A percentile compares a stretch with the other conserved stretches of the same genome.
These are phyloP conservation scores for Phyllostomus discolor DNA, from an alignment of 2,113 vertebrate genomes.

Conservation along the genomic window DNA sequence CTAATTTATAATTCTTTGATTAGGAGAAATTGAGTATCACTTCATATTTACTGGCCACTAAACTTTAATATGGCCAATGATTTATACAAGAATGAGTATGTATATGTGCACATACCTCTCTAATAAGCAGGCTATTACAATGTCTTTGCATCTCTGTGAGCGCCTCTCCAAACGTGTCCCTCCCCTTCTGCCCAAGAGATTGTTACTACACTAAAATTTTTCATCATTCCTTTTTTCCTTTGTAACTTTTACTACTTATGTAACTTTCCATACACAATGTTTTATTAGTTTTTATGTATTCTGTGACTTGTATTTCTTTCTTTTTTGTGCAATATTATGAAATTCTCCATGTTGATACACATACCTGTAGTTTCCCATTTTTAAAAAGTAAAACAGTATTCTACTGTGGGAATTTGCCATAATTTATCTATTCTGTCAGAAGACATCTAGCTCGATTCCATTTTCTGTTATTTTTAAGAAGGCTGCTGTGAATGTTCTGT, in stretches of 20 bases:
- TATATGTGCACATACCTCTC: too few species aligned
- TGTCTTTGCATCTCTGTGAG: neutral
- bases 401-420: neutral
- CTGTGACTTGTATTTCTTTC: neutral
- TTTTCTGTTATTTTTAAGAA: neutral
- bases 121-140: neutral
- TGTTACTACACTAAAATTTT: neutral
- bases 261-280: neutral
- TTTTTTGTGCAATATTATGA: neutral
- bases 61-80: neutral
- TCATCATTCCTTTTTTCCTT: neutral
- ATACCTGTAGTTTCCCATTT: neutral
- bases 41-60: neutral
- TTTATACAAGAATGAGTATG: neutral
- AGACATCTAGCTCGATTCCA: neutral
- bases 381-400: neutral
- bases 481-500: neutral
- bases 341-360: neutral
- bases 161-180: neutral
- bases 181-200: neutral
- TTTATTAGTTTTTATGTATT: neutral
- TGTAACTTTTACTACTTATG: neutral
- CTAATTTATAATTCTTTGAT: slow-evolving; percentile 8
- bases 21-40: neutral
- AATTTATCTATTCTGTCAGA: slow-evolving; percentile 1